Percentiles rank a stretch among this genome's conserved stretches.
Conservation (phyloP, 1,140 invertebrate genomes). For the Saxidomus purpurata region DNA sequence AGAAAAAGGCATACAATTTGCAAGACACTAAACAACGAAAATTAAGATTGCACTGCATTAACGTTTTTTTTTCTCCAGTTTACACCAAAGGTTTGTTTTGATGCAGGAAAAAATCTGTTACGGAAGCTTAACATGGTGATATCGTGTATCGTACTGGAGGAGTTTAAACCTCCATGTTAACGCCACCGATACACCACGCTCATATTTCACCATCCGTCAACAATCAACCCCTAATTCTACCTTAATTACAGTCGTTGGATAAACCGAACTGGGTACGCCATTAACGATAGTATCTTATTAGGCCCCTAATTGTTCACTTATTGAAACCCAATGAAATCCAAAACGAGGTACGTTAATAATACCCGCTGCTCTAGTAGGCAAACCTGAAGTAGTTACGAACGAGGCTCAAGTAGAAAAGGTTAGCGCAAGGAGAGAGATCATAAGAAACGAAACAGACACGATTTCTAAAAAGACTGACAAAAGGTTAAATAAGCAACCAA, state of each 20-base stretch:
- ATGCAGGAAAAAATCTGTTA: no score
- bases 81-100: no score
- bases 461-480: constrained; percentile 2
- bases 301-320: constrained; percentile 25
- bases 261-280: background rate
- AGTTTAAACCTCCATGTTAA: background rate
- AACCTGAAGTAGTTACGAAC: background rate
- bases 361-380: background rate
- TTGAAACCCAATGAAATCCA: constrained; percentile 21
- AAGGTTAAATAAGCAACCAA: constrained; percentile 32
- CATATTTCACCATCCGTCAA: constrained; percentile 10
- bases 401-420: constrained; percentile 7
- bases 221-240: constrained; percentile 15
- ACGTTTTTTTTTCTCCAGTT: no score
- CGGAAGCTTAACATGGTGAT: no score
- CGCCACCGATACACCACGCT: background rate
- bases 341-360: constrained; percentile 5
- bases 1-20: no score
- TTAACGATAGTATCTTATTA: background rate
- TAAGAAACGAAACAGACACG: background rate
- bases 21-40: no score
- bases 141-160: no score
- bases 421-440: background rate
- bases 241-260: constrained; percentile 18
- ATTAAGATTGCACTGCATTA: no score